phyloP scores from a whole-genome alignment of 2,888 invertebrate species.

The Ctenicera cuprea region DNA sequence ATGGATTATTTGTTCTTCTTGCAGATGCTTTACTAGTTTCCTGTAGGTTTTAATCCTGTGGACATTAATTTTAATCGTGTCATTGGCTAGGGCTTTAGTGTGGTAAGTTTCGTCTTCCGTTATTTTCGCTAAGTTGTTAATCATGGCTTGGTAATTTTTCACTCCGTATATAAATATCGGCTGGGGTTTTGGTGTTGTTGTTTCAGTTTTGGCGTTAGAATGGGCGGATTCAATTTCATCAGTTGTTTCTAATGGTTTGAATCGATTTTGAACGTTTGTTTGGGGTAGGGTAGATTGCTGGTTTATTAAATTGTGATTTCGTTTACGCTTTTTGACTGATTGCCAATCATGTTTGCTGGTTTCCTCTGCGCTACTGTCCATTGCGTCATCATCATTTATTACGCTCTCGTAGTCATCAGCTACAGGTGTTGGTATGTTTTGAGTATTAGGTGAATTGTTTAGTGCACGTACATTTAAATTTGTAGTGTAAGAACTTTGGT shows the following conservation, averaged over 20 bases:
- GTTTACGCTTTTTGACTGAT: conserved; percentile 24
- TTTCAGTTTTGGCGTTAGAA: conserved; percentile 17
- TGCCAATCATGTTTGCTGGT: conserved; percentile 18
- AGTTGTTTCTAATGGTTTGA: background rate
- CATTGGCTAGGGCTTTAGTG: conserved; percentile 26
- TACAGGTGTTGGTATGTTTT: conserved; percentile 9
- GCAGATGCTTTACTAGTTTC: conserved; percentile 31
- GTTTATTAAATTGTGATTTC: conserved; percentile 10
- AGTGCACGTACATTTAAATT: conserved; percentile 7
- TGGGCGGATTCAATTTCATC: background rate
- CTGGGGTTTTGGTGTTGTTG: conserved; percentile 8
- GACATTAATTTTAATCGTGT: conserved; percentile 31
- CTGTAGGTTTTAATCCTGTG: conserved; percentile 23
- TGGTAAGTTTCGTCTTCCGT: conserved; percentile 24
- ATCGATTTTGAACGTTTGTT: conserved; percentile 14
- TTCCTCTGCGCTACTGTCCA: conserved; percentile 12
- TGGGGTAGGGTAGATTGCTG: conserved; percentile 9
- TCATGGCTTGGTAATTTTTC: too few relatives aligned
- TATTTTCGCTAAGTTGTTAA: conserved; percentile 13
- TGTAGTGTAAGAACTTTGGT: conserved; percentile 16
- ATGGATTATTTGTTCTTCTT: conserved; percentile 30
- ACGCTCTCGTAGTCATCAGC: background rate
- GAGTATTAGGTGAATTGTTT: conserved; percentile 7
- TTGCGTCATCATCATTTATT: conserved; percentile 10
- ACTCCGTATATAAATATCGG: conserved; percentile 36